Base-by-base conservation (phyloP, 2,888 invertebrate species). In the Euplagia quadripunctaria region DNA sequence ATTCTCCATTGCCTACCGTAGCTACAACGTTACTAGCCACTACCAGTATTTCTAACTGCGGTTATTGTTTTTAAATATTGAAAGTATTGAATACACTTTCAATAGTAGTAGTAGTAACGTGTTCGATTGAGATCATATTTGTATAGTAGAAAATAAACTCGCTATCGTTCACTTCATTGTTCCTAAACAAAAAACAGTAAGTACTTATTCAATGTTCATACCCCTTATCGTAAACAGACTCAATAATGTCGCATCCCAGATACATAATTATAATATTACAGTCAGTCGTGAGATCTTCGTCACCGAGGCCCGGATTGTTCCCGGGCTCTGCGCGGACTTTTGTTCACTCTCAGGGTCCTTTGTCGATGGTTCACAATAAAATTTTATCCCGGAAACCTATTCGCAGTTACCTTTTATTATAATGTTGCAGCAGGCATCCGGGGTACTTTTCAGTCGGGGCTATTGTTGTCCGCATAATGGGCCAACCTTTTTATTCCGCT, bases 361-460 rank as follows among this genome's bases (percentile, higher is more conserved):
- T 94, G 93, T 93, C 93, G 92, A 94, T 92, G 91, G 90, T 87
- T 89, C 89, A 94, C 94, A 94, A 94, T 94, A 94, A 94, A 94
- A 94, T 94, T 94, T 93, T 92, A 94, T 93, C 91, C 94, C 89
- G 93, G 93, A 94, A 92, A 94, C 93, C 92, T 91, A 94, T 94
- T 93, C 94, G 91, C 94, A 92, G 94, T 94, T 94, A 94, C 94
- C 94, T 94, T 94, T 94, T 94, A 94, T 94, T 94, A 94, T 94
- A 93, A 94, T 94, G 94, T 94, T 93, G 94, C 94, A 93, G 91
- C 93, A 92, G 90, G 90, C 88, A 87, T 93, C 92, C 92, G 90
- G 90, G 90, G 89, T 91, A 92, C 92, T 93, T 93, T 93, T 91
- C 93, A 92, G 89, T 84, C 87, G 87, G 82, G 84, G 86, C 92